Evolutionary conservation across 2,797 vertebrate genomes (phyloP), one percentile per base, ranked within the genome.

Genomic region (Syngnathus acus): DNA sequence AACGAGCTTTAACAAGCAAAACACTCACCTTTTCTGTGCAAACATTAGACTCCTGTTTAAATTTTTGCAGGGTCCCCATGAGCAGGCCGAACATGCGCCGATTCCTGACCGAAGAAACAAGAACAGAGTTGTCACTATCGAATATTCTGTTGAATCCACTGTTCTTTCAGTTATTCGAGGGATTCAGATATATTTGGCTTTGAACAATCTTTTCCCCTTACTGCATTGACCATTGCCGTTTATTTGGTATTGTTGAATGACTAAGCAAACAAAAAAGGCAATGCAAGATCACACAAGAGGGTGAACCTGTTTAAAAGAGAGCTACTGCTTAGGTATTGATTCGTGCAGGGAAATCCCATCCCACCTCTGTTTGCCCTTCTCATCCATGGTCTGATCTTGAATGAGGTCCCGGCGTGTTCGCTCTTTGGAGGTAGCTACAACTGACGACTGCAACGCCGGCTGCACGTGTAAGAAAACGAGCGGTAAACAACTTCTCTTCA

Each of bases 361-460:
- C 10, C 70, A 92, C 97, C 97, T 98, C 90, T 99, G 96, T 84
- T 99, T 98, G 69, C 97, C 97, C 75, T 90, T 95, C 87, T 99
- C 97, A 72, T 99, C 97, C 93, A 98, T 98, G 65, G 93, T 99
- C 87, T 99, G 97, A 89, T 99, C 97, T 83, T 99, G 96, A 89
- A 99, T 99, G 85, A 99, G 95, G 91, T 99, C 97, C 93, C 95
- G 93, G 84, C 97, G 95, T 58, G 97, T 99, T 79, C 97, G 93
- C 73, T 99, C 95, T 91, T 98, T 99, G 94, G 97, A 98, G 96
- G 97, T 99, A 96, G 96, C 97, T 88, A 99, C 95, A 72, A 99
- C 95, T 65, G 97, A 99, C 91, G 97, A 99, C 91, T 97, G 97
- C 92, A 99, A 95, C 79, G 95, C 95, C 84, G 97, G 97, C 97